Conservation (phyloP, 2,888 invertebrate species). For the Atrina japonica region DNA sequence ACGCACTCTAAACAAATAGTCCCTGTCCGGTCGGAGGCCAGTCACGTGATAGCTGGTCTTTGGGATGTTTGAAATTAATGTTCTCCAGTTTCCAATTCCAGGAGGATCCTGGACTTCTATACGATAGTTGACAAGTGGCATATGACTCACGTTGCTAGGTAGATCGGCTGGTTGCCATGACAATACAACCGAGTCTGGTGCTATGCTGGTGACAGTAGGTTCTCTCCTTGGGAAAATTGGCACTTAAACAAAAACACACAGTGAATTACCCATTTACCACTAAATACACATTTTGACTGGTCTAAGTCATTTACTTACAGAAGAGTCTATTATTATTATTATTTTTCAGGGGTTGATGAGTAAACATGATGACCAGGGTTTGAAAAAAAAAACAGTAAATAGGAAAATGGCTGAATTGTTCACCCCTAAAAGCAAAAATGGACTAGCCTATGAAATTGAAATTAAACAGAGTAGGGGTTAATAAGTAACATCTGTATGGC, state of each 20-base stretch:
- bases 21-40: constrained; percentile 83
- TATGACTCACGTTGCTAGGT: constrained; percentile 83
- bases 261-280: background rate
- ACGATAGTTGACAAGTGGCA: constrained; percentile 94
- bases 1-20: constrained; percentile 96
- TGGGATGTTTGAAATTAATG: constrained; percentile 65
- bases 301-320: too few species aligned
- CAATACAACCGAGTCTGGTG: constrained; percentile 94
- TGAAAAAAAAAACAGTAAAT: too few species aligned
- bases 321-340: too few species aligned
- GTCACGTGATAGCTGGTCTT: constrained; percentile 60
- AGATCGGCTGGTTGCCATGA: constrained; percentile 97
- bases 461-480: too few species aligned
- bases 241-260: constrained; percentile 56
- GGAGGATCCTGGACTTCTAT: constrained; percentile 89
- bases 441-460: too few species aligned
- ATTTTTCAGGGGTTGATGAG: too few species aligned
- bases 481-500: too few species aligned
- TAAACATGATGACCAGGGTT: too few species aligned
- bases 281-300: too few species aligned
- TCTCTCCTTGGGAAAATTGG: constrained; percentile 83
- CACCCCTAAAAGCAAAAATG: too few species aligned
- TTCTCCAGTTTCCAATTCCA: constrained; percentile 71
- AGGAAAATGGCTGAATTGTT: too few species aligned
- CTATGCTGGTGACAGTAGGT: constrained; percentile 96